Evolutionary conservation across 2,797 vertebrate species (phyloP), one percentile per base, ranked within the genome.

Genomic region (Passerculus sandwichensis): DNA sequence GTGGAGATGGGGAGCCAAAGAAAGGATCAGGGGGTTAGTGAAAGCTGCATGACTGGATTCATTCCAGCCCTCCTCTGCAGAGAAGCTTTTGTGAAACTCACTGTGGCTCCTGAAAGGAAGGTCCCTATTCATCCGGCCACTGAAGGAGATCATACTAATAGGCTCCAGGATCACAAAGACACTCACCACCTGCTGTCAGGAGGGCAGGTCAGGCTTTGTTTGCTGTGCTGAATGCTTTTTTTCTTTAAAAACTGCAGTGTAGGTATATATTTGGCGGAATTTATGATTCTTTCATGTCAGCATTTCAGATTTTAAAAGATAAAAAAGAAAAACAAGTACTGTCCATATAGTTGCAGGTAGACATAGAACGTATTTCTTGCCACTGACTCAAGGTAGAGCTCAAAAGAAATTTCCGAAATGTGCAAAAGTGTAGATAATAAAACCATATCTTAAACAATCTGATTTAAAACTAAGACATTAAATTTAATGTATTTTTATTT

Each of bases 101-200:
- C 91, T 73, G 72, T 91, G 91, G 62, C 76, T 88, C 42, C 87
- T 95, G 91, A 95, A 95, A 94, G 91, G 73, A 88, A 71, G 80
- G 85, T 93, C 88, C 64, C 89, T 85, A 96, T 97, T 96, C 94
- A 97, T 74, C 53, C 0, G 2, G 51, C 83, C 56, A 27, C 92
- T 81, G 88, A 89, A 89, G 95, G 93, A 89, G 93, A 92, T 81
- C 93, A 69, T 80, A 83, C 89, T 96, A 95, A 92, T 94, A 67
- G 92, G 93, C 92, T 87, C 51, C 81, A 78, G 82, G 87, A 96
- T 92, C 89, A 96, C 93, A 96, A 95, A 95, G 77, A 85, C 83
- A 30, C 40, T 75, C 80, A 57, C 91, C 93, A 93, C 95, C 90
- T 94, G 93, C 96, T 90, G 93, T 45, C 45, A 23, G 36, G 88